A percentile compares a stretch with the other conserved stretches of the same genome.
phyloP scores from a whole-genome alignment of 2,888 invertebrate species.

The Trissolcus brochymenae region DNA sequence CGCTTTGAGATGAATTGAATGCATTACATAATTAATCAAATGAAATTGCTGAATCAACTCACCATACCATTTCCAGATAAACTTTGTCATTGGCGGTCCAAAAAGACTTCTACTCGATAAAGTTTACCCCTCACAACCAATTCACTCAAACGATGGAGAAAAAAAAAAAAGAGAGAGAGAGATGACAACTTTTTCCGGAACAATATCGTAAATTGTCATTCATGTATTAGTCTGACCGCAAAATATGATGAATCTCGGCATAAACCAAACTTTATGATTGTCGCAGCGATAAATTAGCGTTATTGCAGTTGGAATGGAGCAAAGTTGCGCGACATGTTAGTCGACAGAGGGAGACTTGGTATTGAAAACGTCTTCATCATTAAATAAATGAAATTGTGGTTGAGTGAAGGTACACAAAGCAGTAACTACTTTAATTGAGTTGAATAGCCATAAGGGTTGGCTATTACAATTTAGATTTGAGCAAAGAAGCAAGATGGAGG shows the following conservation, averaged over 20 bases:
- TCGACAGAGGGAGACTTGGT: background rate
- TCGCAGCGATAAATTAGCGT: conserved; percentile 51
- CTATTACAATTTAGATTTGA: conserved; percentile 45
- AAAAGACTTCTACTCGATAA: conserved; percentile 32
- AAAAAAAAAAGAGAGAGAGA: background rate
- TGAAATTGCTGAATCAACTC: background rate
- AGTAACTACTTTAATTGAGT: conserved; percentile 61
- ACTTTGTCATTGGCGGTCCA: background rate
- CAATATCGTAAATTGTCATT: conserved; percentile 41
- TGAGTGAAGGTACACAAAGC: conserved; percentile 7
- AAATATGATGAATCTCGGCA: conserved; percentile 48
- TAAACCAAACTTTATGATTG: conserved; percentile 50
- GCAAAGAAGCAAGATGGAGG: conserved; percentile 44
- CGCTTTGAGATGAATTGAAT: too few relatives aligned
- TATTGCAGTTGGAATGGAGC: conserved; percentile 25
- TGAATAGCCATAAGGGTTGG: conserved; percentile 58
- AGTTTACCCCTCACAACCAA: background rate
- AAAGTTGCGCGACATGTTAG: conserved; percentile 38
- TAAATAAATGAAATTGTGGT: conserved; percentile 38
- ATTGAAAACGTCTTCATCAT: conserved; percentile 47
- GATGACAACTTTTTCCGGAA: conserved; percentile 22
- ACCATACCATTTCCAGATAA: conserved; percentile 1
- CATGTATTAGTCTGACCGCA: conserved; percentile 34
- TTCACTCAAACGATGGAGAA: conserved; percentile 11
- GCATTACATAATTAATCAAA: background rate